Evolutionary conservation across 2,797 vertebrate genomes (phyloP), one percentile per base, ranked within the genome.

Genomic region (Chiropotes sagulatus): DNA sequence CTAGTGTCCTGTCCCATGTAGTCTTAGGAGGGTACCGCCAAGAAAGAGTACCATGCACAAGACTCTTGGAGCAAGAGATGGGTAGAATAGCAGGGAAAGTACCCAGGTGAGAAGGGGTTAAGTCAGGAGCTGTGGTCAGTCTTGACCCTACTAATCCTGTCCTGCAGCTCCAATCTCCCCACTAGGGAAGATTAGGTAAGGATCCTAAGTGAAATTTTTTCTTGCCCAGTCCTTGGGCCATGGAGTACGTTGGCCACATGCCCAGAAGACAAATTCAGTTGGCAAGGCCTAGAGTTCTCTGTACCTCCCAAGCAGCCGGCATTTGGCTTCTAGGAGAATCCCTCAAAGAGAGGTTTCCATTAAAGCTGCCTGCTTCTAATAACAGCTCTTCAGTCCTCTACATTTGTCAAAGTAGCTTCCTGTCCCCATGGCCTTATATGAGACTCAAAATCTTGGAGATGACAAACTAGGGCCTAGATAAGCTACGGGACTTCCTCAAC

Each of bases 121-220:
- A 96, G 48, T 97, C 44, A 46, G 61, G 44, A 95, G 57, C 58
- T 58, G 84, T 78, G 61, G 57, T 95, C 86, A 73, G 75, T 95
- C 80, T 81, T 86, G 89, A 95, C 61, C 85, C 33, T 93, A 36
- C 52, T 97, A 96, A 98, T 97, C 96, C 75, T 91, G 88, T 85
- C 94, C 57, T 73, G 52, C 48, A 73, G 70, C 95, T 97, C 75
- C 73, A 96, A 44, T 84, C 93, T 70, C 81, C 95, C 90, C 88
- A 72, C 41, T 96, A 96, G 96, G 57, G 70, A 97, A 97, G 88
- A 97, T 97, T 97, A 97, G 78, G 90, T 84, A 96, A 93, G 50
- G 89, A 91, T 95, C 91, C 89, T 88, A 94, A 96, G 90, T 88
- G 83, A 81, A 97, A 88, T 57, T 64, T 57, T 64, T 92, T 94